Conservation (phyloP, 2,888 invertebrate species). For the Ochropleura leucogaster region DNA sequence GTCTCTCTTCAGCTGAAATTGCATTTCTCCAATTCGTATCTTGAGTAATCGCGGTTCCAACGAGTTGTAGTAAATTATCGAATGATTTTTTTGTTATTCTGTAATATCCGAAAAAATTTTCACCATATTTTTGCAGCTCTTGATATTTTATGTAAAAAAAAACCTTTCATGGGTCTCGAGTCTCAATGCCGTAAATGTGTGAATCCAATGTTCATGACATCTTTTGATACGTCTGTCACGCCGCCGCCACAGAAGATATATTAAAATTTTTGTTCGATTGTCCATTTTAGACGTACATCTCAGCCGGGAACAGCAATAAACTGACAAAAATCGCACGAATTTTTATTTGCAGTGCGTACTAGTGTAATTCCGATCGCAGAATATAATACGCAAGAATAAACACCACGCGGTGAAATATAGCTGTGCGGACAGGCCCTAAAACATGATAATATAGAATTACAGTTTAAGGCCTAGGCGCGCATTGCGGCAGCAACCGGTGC, state of each 20-base stretch:
- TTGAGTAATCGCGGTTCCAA: neutral
- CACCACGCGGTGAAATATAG: neutral
- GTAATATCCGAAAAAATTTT: neutral
- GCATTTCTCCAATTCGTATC: slow-evolving; percentile 29
- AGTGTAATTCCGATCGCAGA: no score
- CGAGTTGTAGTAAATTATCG: slow-evolving; percentile 1
- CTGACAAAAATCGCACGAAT: no score
- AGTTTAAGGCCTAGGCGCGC: neutral
- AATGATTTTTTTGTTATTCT: neutral
- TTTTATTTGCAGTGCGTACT: no score
- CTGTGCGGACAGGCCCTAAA: slow-evolving; percentile 2
- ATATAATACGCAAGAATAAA: neutral
- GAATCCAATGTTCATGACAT: neutral
- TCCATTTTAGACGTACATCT: neutral
- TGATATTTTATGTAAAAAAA: slow-evolving; percentile 4
- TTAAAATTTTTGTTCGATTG: neutral
- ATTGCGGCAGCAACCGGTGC: no score
- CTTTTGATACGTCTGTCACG: neutral
- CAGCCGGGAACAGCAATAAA: no score
- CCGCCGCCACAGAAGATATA: no score
- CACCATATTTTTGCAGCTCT: slow-evolving; percentile 1
- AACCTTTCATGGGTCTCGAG: slow-evolving; percentile 3
- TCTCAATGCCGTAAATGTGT: slow-evolving; percentile 3
- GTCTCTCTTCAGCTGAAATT: slow-evolving; percentile 29
- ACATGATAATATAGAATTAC: slow-evolving; percentile 45